These are phyloP conservation scores for Dromius quadrimaculatus DNA, from an alignment of 2,888 invertebrate species.

Conservation along the genomic window DNA sequence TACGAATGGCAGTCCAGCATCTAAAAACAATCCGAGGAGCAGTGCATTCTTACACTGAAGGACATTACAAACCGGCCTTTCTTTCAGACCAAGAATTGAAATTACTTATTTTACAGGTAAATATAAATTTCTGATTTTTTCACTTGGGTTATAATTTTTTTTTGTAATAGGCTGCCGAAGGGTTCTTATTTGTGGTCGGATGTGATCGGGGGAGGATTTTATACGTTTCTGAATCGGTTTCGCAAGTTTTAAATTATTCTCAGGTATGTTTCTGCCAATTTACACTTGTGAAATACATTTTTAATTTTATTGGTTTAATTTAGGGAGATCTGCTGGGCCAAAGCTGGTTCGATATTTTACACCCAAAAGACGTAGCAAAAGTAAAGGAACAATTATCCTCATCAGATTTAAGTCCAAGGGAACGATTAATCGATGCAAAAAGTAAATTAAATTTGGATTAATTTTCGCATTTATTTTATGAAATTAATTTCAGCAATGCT, in stretches of 20 bases:
- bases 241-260: conserved; percentile 82
- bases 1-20: conserved; percentile 95
- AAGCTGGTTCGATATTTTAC: conserved; percentile 93
- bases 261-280: conserved; percentile 71
- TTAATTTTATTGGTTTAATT: conserved; percentile 52
- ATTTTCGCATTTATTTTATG: conserved; percentile 7
- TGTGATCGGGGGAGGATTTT: conserved; percentile 92
- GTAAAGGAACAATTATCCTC: conserved; percentile 95
- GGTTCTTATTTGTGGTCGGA: conserved; percentile 92
- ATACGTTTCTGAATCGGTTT: conserved; percentile 91
- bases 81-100: conserved; percentile 90
- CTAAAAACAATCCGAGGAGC: conserved; percentile 83
- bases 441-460: conserved; percentile 70
- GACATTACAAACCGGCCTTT: conserved; percentile 84
- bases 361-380: conserved; percentile 94
- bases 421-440: conserved; percentile 92
- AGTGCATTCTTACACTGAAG: conserved; percentile 79
- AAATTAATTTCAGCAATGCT: conserved; percentile 79
- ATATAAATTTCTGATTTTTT: conserved; percentile 36
- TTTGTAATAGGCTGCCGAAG: conserved; percentile 79
- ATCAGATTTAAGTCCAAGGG: conserved; percentile 88
- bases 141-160: conserved; percentile 22
- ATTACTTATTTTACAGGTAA: conserved; percentile 82
- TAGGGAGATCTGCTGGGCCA: conserved; percentile 90
- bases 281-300: background rate